Evolutionary conservation across 1,140 invertebrate species (phyloP), one percentile per base, ranked within the genome.

Genomic region (silkworm (Bombyx mori)): DNA sequence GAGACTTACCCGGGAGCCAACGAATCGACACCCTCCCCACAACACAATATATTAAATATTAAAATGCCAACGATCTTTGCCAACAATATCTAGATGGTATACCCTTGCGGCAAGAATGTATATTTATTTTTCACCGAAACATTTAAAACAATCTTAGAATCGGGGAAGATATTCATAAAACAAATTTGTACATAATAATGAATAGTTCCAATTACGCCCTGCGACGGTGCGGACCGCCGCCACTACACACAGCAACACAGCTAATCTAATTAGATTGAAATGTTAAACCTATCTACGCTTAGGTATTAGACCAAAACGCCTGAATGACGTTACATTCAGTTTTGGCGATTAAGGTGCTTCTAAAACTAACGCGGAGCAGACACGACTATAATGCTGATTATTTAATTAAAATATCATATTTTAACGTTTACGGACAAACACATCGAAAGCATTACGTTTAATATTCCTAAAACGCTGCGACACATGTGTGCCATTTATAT

Each of bases 141-240:
- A 75, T 72, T 79, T 56, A 77, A 77, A 81, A 78, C 68, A 72
- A 83, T 59, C 68, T 65, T 68, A 63, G 60, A 71, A 73, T 66
- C 62, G 68, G 65, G 63, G 58, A 70, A 80, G 69, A 73, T 53
- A 68, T 65, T 58, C 66, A 67, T 79, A 82, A 86, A 82, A 75
- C 64, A 86, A 79, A 84, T 86, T 84, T 86, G 81, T 86, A 86
- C 81, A 84, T 76, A 65, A 79, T 83, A 77, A 82, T 78, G 60
- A 69, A 77, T 73, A 77, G 67, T 69, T 63, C 53, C 58, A 66
- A 56, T 46, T 43, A 22, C 53, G 45, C 44, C 55, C 35, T 6
- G 42, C 26, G 46, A n/a, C 45, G 44, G 26, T 8, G 47, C 12
- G n/a, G 56, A 22, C 43, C 43, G 42, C 56, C 50, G 54, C 42